phyloP scores from a whole-genome alignment of 2,797 vertebrate species.

The Columba guinea region DNA sequence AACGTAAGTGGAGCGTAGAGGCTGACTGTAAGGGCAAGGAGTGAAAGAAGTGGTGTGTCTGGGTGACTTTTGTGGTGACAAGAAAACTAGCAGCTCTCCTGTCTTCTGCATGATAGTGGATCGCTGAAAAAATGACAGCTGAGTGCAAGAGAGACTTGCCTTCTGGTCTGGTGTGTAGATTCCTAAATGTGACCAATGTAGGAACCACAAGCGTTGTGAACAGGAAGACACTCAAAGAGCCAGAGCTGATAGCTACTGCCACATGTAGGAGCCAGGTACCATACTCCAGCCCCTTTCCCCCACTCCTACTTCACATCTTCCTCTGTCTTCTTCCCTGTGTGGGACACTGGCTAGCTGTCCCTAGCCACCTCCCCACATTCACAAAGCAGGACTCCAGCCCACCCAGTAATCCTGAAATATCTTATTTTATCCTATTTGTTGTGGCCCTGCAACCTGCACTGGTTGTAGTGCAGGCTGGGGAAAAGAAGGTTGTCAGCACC shows the following conservation, averaged over 20 bases:
- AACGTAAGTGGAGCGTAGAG: rapidly evolving
- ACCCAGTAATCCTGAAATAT: neutral
- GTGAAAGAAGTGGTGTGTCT: neutral
- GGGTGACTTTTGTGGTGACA: neutral
- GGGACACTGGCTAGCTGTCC: neutral
- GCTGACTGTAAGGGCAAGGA: neutral
- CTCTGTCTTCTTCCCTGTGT: neutral
- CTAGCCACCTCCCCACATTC: neutral
- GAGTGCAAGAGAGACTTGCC: neutral
- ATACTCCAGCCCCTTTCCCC: neutral
- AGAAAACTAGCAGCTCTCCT: neutral
- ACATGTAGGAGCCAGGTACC: neutral
- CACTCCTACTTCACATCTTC: neutral
- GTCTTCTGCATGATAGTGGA: neutral
- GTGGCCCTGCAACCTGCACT: neutral
- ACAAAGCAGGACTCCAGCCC: neutral
- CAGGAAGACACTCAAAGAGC: neutral
- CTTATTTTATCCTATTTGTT: neutral
- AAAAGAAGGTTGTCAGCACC: neutral
- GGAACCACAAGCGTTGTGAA: rapidly evolving
- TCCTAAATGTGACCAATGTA: neutral
- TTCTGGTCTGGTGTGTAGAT: neutral
- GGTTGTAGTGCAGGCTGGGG: rapidly evolving
- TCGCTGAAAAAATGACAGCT: neutral
- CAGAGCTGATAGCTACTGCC: neutral